These are phyloP conservation scores for Ataeniobius toweri DNA, from an alignment of 2,797 vertebrate species.

Conservation along the genomic window DNA sequence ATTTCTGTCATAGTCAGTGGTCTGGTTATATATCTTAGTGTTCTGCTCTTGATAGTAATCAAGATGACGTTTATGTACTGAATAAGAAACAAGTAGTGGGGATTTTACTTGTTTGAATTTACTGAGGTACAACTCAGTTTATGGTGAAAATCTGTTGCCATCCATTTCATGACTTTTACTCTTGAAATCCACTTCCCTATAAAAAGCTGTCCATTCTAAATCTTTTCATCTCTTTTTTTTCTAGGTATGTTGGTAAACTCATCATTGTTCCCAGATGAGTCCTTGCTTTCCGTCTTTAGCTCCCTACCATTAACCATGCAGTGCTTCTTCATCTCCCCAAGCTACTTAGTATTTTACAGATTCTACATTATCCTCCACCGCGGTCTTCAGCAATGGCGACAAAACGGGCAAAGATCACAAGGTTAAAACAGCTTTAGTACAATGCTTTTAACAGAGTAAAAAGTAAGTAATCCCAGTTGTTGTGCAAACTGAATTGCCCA, in stretches of 20 bases:
- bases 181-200: neutral
- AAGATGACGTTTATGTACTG: no score
- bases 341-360: neutral
- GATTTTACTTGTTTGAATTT: neutral
- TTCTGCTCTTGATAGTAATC: no score
- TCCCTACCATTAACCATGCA: neutral
- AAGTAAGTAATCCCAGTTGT: no score
- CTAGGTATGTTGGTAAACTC: neutral
- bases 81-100: no score
- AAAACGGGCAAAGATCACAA: neutral
- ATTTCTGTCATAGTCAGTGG: no score
- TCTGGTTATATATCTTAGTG: no score
- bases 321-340: neutral
- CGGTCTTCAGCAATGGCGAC: slow-evolving; percentile 8
- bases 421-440: no score
- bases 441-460: no score
- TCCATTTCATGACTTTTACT: neutral
- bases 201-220: neutral
- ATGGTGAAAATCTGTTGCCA: no score
- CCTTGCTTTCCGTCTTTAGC: neutral
- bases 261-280: neutral
- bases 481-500: no score
- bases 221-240: neutral
- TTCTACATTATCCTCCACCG: slow-evolving; percentile 21
- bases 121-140: neutral